Base-by-base conservation (phyloP, 92 coral and sea anemone species). In the Umimayanthus chanpuru region DNA sequence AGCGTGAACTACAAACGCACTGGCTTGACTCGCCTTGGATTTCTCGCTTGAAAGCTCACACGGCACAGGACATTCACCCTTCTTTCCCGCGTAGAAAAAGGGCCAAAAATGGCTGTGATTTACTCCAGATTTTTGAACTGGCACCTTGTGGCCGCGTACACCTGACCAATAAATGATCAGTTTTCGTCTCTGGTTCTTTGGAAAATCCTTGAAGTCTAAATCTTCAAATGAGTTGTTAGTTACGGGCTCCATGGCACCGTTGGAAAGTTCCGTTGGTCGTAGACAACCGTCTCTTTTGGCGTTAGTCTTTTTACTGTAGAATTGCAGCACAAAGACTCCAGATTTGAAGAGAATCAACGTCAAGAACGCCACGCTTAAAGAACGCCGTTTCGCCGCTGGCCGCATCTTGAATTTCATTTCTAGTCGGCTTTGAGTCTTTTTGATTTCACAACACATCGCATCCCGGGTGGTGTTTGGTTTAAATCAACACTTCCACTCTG, bases 81-180 rank as follows among this genome's bases (percentile, higher is more conserved):
- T 94, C 16, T 92, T 84, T 15, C 99, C 99, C 14, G 98, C 96
- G 91, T 91, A 97, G 90, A 97, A 97, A 90, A 94, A 97, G 1
- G 99, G 99, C 99, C 99, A 97, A 80, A 93, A 95, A 75, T 95
- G 94, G 66, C 93, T 85, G 89, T 95, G 98, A 74, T 95, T 95
- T 14, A 95, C 93, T 47, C 88, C 94, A 4, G 96, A 55, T 47
- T 90, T 90, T 72, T 97, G 98, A 0, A 97, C 96, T 1, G 97
- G 96, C 21, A 96, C 97, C 43, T 91, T 95, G 73, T 90, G 94
- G 44, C 96, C 94, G 25, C 96, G 85, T 0, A 91, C 97, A 4
- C 96, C 96, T 2, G 97, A 93, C 98, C 99, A 97, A 73, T 97
- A 95, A 25, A 97, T 12, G 3, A 97, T 95, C 80, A 95, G 74